phyloP scores from a whole-genome alignment of 1,140 invertebrate species.

The Sarcophaga peregrina region DNA sequence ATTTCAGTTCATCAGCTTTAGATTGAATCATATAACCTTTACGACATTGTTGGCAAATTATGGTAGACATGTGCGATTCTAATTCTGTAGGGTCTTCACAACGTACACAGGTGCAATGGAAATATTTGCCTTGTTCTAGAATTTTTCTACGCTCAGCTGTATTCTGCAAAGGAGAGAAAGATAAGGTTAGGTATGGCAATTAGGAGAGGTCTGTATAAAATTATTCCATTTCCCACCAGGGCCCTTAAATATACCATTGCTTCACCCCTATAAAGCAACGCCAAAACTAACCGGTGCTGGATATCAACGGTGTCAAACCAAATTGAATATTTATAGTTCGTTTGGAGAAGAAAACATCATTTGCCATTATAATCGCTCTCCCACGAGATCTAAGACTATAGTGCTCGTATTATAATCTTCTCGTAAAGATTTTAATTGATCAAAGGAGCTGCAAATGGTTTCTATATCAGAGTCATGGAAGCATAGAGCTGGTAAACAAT shows the following conservation, averaged over 20 bases:
- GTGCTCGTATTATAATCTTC: too few relatives aligned
- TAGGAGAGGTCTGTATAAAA: not conserved
- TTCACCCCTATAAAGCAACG: not conserved
- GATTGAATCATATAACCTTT: slow-evolving; percentile 56
- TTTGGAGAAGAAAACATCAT: too few relatives aligned
- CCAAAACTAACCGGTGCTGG: too few relatives aligned
- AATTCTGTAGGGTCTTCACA: slow-evolving; percentile 77
- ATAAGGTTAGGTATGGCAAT: not conserved
- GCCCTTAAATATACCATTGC: not conserved
- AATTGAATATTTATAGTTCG: too few relatives aligned
- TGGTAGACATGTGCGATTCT: slow-evolving; percentile 75
- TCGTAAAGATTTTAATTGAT: too few relatives aligned
- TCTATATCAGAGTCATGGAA: too few relatives aligned
- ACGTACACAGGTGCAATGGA: slow-evolving; percentile 74
- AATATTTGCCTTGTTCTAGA: slow-evolving; percentile 77
- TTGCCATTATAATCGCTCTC: too few relatives aligned
- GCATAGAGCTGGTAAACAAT: too few relatives aligned
- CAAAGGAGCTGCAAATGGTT: too few relatives aligned
- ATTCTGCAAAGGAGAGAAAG: slow-evolving; percentile 67
- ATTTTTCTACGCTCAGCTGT: slow-evolving; percentile 73
- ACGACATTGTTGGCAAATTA: slow-evolving; percentile 70
- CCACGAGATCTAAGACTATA: too few relatives aligned
- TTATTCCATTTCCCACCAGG: not conserved
- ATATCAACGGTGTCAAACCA: too few relatives aligned
- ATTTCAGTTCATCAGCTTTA: slow-evolving; percentile 28